Evolutionary conservation across 2,888 invertebrate genomes (phyloP), one percentile per base, ranked within the genome.

Genomic region (Hoplodrina blanda): DNA sequence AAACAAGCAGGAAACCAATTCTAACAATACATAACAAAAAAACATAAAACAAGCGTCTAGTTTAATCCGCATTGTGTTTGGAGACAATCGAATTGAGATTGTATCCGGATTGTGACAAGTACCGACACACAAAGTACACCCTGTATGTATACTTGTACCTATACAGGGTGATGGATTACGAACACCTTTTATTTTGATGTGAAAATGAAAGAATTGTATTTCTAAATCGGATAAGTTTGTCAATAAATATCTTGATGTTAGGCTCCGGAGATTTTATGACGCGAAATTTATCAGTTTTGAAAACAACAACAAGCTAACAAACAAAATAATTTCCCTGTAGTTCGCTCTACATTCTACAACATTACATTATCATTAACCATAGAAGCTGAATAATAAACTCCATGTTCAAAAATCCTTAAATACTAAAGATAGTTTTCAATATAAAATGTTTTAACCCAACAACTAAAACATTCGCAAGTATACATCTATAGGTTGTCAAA

Each of bases 21-120:
- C 61, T 69, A 65, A 73, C 55, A 61, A 56, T 15, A 25, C 41
- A 17, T 19, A 44, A 56, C 49, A 66, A 59, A 61, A 37, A 73
- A 79, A 76, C 41, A 60, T 57, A 67, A 64, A 71, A 75, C 68
- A 67, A 69, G 60, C 62, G 67, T 63, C 71, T 69, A 70, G 60
- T 77, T 79, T 81, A 84, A 83, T 83, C 82, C 80, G 67, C 69
- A 78, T 84, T 84, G 86, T 85, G 77, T 76, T 76, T 65, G 67
- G 71, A 85, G 71, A 85, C 85, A 86, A 85, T 85, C 71, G 83
- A 76, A 76, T 67, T 72, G 86, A 81, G 85, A 83, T 85, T 86
- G 83, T 76, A 86, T 85, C 73, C 70, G 72, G 71, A 73, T 76
- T 72, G 73, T 69, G 62, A 78, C 70, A 77, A 79, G 72, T 81